Percentiles rank a stretch among this genome's conserved stretches.
These are phyloP conservation scores for Danio kyathit DNA, from an alignment of 2,797 vertebrate species.

Conservation along the genomic window DNA sequence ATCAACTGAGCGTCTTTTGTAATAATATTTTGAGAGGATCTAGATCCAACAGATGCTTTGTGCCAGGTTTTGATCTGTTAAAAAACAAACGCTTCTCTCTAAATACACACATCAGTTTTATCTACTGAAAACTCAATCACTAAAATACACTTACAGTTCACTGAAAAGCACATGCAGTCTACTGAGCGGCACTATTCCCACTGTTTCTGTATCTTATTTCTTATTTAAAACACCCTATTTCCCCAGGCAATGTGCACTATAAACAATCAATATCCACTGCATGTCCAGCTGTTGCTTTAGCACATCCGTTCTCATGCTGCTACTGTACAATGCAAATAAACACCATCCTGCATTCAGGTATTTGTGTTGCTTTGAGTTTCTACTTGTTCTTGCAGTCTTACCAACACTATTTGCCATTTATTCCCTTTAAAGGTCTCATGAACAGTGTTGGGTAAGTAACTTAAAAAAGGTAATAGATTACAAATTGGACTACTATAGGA, in stretches of 20 bases:
- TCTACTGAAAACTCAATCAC: background rate
- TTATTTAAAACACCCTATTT: constrained; percentile 41
- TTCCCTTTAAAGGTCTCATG: no score
- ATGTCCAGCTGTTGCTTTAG: constrained; percentile 26
- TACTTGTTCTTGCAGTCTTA: background rate
- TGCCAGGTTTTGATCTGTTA: background rate
- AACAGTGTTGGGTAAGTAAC: no score
- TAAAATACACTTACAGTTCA: background rate
- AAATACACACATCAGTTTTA: background rate
- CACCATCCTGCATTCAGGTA: background rate
- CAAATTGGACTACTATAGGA: no score
- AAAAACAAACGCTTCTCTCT: background rate
- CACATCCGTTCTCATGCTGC: background rate
- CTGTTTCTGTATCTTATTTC: constrained; percentile 10
- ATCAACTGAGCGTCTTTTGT: background rate
- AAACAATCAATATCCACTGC: constrained; percentile 23
- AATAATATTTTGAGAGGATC: background rate
- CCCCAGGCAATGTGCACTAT: background rate
- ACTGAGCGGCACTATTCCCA: background rate
- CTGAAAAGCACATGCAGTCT: background rate
- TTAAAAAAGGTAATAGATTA: no score
- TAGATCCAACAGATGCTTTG: background rate
- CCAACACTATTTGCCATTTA: background rate
- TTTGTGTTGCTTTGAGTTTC: background rate
- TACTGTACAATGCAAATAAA: background rate